A percentile compares a stretch with the other conserved stretches of the same genome.
These are phyloP conservation scores for Scophthalmus maximus DNA, from an alignment of 2,113 vertebrate genomes.

Conservation along the genomic window DNA sequence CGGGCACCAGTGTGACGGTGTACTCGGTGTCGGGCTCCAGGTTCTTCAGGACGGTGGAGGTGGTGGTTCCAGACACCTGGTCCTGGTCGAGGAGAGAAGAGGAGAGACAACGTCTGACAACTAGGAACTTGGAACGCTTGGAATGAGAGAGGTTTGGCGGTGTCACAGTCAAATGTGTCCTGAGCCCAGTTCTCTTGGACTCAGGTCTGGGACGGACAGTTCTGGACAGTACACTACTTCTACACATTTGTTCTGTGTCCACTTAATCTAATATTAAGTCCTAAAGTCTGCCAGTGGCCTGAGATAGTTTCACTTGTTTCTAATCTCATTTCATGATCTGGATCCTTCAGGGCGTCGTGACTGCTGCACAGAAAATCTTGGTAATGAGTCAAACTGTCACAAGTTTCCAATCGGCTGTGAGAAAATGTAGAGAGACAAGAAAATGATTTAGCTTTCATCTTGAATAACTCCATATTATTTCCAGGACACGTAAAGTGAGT, in stretches of 20 bases:
- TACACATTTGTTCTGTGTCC: constrained; percentile 5
- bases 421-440: constrained; percentile 2
- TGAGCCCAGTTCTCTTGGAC: no score
- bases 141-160: constrained; percentile 3
- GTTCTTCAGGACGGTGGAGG: constrained; percentile 86
- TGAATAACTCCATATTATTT: constrained; percentile 5
- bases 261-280: no score
- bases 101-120: neutral
- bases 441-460: constrained; percentile 6
- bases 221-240: no score
- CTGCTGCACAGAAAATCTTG: constrained; percentile 12
- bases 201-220: neutral
- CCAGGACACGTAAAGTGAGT: neutral
- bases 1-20: constrained; percentile 88
- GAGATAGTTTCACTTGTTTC: neutral
- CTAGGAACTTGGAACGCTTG: neutral
- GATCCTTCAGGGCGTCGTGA: neutral
- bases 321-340: constrained; percentile 15
- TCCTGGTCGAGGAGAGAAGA: constrained; percentile 74
- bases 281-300: neutral
- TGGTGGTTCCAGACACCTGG: constrained; percentile 87
- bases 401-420: constrained; percentile 18
- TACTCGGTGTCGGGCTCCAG: constrained; percentile 90
- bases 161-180: no score
- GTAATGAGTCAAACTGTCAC: neutral